These are phyloP conservation scores for Cottus gobio DNA, from an alignment of 2,113 vertebrate species.

Conservation along the genomic window DNA sequence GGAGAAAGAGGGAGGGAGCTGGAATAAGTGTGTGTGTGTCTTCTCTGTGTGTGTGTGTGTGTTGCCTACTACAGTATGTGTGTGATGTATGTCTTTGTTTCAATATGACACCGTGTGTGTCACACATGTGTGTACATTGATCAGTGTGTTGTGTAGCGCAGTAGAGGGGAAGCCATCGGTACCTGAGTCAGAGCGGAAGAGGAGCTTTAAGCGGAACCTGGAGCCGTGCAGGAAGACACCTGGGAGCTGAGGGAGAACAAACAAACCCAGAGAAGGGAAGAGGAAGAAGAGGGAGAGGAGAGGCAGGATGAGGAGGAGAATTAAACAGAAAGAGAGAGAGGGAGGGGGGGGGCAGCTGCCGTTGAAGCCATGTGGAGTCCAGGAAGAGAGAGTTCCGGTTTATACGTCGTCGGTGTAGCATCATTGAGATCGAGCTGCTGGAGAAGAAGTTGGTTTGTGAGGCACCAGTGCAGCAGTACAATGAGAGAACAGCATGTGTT, in stretches of 20 bases:
- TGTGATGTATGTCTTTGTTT: background rate
- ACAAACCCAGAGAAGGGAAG: slow-evolving; percentile 74
- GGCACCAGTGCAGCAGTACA: background rate
- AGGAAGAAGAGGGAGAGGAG: slow-evolving; percentile 69
- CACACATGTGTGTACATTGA: slow-evolving; percentile 4
- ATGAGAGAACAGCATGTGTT: background rate
- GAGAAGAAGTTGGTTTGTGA: background rate
- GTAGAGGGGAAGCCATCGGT: slow-evolving; percentile 43
- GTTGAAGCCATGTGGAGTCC: slow-evolving; percentile 55
- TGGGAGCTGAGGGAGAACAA: slow-evolving; percentile 79
- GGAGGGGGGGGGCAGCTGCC: slow-evolving; percentile 33
- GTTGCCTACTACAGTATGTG: background rate
- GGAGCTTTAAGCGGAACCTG: slow-evolving; percentile 56
- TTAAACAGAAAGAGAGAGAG: slow-evolving; percentile 24
- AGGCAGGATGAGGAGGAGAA: slow-evolving; percentile 70
- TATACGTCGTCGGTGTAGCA: slow-evolving; percentile 40
- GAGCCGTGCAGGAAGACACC: slow-evolving; percentile 79
- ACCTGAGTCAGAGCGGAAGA: slow-evolving; percentile 80
- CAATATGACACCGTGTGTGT: background rate
- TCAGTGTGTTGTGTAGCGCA: background rate
- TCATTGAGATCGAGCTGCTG: slow-evolving; percentile 17
- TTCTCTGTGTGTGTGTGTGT: slow-evolving; percentile 10
- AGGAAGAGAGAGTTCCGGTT: slow-evolving; percentile 63
- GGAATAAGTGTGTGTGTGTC: slow-evolving; percentile 14
- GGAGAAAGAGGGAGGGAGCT: slow-evolving; percentile 53